Evolutionary conservation across 2,113 vertebrate species (phyloP), one percentile per base, ranked within the genome.

Genomic region (Seriola dumerili): DNA sequence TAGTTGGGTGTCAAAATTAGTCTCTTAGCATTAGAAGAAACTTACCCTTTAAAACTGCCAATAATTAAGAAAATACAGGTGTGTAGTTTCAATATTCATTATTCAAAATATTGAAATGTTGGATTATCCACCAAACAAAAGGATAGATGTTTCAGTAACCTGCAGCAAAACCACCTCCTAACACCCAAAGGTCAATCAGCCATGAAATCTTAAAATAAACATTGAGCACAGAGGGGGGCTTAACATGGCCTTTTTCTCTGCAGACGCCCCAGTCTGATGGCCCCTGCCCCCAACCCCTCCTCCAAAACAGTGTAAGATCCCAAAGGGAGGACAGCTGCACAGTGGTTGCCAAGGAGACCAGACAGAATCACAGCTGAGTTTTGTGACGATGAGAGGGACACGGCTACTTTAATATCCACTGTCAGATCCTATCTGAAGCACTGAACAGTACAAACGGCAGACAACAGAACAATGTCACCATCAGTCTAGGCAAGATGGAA

Each of bases 261-360:
- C 67, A 74, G 44, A 58, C 42, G 2, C 44, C 63, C 46, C 65
- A 13, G 29, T 52, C 58, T 42, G 61, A 80, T 21, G 62, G 34
- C 52, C 78, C 69, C 84, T 54, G 17, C 59, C 59, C 59, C 68
- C 74, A n/a, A 17, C 50, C 83, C 76, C 65, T 61, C 84, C 86
- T 66, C 79, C 70, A 50, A 57, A 55, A 36, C 44, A 44, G 14
- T 13, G 52, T 5, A 65, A 67, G 58, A 80, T 75, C 80, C 81
- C 79, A 78, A 13, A 83, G 88, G 83, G 85, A 78, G 77, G 68
- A 66, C 48, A 77, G 67, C 65, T 54, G 61, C 72, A 75, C 61
- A 75, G 25, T 48, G 0, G 80, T 89, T 84, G 58, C 84, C 85
- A 86, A 48, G 85, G 91, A 80, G 38, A 92, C 86, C 69, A 83